Evolutionary conservation across 2,797 vertebrate genomes (phyloP), one percentile per base, ranked within the genome.

Genomic region (Chaetodon trifasciatus): DNA sequence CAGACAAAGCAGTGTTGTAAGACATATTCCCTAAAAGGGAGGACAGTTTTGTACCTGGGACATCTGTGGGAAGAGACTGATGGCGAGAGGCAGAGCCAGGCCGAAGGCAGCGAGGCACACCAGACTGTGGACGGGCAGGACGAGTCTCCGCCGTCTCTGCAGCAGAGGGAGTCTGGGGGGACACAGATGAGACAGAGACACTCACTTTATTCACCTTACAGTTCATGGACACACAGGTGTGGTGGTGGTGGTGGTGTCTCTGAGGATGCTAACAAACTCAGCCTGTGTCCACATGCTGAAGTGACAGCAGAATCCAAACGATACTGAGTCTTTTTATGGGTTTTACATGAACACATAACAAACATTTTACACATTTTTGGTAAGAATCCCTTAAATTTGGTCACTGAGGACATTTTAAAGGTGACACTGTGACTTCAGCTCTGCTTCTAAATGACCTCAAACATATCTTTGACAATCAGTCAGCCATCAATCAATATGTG

Each of bases 41-140:
- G 44, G 7, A 32, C 1, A 9, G 39, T 7, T 35, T 23, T 23
- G 1, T 84, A 98, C 97, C 97, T 98, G 96, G 0, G 97, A 98
- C 95, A 97, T 97, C 95, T 99, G 97, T 0, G 97, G 97, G 87
- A 99, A 98, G 91, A 98, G 96, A 84, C 97, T 98, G 96, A 98
- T 98, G 95, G 97, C 98, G 83, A 98, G 91, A 0, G 97, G 98
- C 86, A 99, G 96, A 63, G 97, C 97, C 87, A 98, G 95, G 75
- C 96, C 92, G 0, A 98, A 99, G 80, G 97, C 96, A 32, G 96
- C 96, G 74, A 98, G 96, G 94, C 96, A 96, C 93, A 98, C 97
- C 35, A 98, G 93, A 85, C 96, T 96, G 92, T 99, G 97, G 78
- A 97, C 90, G 0, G 97, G 97, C 28, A 99, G 96, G 19, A 96